Evolutionary conservation across 2,113 vertebrate species (phyloP), one percentile per base, ranked within the genome.

Genomic region (Semnornis frantzii): DNA sequence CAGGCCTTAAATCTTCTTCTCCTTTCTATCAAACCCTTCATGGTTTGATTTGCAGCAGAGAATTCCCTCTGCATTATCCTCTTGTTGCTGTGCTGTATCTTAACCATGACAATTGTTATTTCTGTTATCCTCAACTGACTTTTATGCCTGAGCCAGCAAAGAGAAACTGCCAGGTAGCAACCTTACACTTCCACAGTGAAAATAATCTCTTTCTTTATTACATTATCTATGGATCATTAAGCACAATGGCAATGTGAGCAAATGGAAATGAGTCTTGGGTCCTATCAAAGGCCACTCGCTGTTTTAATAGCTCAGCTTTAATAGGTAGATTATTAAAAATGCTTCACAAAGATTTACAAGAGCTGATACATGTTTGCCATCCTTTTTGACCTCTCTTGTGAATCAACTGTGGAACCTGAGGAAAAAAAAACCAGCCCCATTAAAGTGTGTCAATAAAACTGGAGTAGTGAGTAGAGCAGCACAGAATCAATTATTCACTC

Each of bases 191-290:
- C 14, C 16, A 60, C 33, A 62, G 76, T 31, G 90, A 93, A 95
- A 94, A 96, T 72, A 70, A 81, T 62, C 91, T 81, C 84, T 63
- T 50, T 33, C 83, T 86, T 90, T 90, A 96, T 90, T 90, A 84
- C 85, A 34, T 90, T 90, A 94, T 95, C 90, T 77, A 21, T 74
- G 91, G 88, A 82, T 87, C 95, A 94, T 94, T 95, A 94, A 95
- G 87, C 88, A 89, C 90, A 94, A 89, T 10, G 64, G 85, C 86
- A 87, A 69, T 69, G 79, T 54, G 90, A 95, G 87, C 77, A 87
- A 96, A 90, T 69, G 86, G 89, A 94, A 95, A 89, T 33, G 87
- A 92, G 90, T 59, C 94, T 82, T 46, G 68, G 90, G 93, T 60
- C 74, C 92, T 92, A 94, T 89, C 90, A 96, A 93, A 70, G 83